Evolutionary conservation across 2,113 vertebrate species (phyloP), one percentile per base, ranked within the genome.

Genomic region (Thalassarche chlororhynchos): DNA sequence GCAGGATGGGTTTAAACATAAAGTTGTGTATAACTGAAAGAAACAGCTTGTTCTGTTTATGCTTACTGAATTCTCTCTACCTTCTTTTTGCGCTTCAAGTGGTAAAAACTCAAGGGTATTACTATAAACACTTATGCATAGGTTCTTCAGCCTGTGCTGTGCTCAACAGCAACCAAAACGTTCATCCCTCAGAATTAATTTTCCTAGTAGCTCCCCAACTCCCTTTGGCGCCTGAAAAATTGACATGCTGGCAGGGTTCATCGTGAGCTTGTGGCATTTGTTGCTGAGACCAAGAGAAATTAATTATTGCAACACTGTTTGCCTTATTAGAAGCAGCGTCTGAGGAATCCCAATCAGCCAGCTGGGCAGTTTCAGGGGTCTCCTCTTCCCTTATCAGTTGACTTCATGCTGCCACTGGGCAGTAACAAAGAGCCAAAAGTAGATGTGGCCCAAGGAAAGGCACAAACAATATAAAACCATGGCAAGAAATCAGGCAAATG

Each of bases 401-500:
- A 61, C 54, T 97, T 97, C 89, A 83, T 34, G 54, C 46, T 74
- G 70, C 89, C 42, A 51, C 65, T 69, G 70, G 86, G 77, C 84
- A 89, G 51, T 66, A 85, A 68, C 47, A 89, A 81, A 94, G 46
- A 87, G 62, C 76, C 84, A 94, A 52, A 79, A 89, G 54, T 38
- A 2, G 2, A 2, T 31, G 51, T 85, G 60, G 61, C 85, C 54
- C 84, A 85, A 96, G 62, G 62, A 92, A 81, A 92, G 46, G 36
- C 54, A 74, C 47, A 85, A 87, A 93, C 23, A 85, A 64, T 57
- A 42, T 55, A 87, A 87, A 93, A 69, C 29, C 84, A 71, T 88
- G 90, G 86, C 84, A 95, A 86, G 87, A 85, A 95, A 87, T 69
- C 82, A 92, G 70, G 84, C 72, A 94, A 90, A 83, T 14, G 64